These are phyloP conservation scores for Crambe crambe DNA, from an alignment of 37 sponge, comb jelly and placozoan genomes.

Conservation along the genomic window DNA sequence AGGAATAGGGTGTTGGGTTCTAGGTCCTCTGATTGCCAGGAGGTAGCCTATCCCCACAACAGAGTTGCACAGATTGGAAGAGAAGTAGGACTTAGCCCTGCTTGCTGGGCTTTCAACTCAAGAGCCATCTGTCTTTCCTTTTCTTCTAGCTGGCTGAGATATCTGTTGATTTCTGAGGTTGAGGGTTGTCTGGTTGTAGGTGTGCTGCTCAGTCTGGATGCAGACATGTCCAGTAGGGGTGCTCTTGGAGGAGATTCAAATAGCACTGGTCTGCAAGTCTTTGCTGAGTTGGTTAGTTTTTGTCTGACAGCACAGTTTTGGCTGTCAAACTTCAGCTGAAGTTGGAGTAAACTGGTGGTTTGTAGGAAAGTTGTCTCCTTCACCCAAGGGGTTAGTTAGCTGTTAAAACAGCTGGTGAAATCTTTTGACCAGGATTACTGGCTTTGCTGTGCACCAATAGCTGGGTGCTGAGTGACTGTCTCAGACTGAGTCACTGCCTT, in stretches of 20 bases:
- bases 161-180: neutral
- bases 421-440: too few species aligned
- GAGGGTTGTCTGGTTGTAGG: too few species aligned
- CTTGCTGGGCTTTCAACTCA: neutral
- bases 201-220: neutral
- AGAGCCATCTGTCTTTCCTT: neutral
- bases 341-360: neutral
- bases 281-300: neutral
- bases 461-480: neutral
- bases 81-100: too few species aligned
- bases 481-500: neutral
- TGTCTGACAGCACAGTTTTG: neutral
- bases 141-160: neutral
- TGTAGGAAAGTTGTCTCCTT: neutral
- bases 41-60: too few species aligned
- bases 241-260: neutral
- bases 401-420: neutral
- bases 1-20: too few species aligned
- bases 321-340: neutral
- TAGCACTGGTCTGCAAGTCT: too few species aligned
- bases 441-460: neutral
- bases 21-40: too few species aligned
- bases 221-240: neutral
- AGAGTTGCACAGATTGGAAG: too few species aligned
- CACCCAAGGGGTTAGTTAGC: neutral